phyloP scores from a whole-genome alignment of 2,888 invertebrate species.

The Drosophila merina region DNA sequence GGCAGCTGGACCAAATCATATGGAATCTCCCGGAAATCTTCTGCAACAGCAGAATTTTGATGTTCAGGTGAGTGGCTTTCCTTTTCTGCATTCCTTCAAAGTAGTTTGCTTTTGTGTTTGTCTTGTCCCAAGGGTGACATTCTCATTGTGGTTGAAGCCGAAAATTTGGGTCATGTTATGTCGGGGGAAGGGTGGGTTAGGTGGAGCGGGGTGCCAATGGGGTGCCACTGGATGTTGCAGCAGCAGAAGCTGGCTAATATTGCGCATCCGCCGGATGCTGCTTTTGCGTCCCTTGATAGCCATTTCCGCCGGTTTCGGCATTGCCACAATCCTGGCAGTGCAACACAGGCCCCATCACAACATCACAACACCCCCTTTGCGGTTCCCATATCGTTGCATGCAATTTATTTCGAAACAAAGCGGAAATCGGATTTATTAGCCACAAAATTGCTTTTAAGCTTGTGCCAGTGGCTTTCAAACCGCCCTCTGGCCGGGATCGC shows the following conservation, averaged over 20 bases:
- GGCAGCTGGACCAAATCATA: conserved; percentile 82
- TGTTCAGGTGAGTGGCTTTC: conserved; percentile 88
- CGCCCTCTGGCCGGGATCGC: conserved; percentile 6
- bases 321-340: conserved; percentile 1
- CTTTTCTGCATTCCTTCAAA: conserved; percentile 1
- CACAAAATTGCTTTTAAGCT: conserved; percentile 82
- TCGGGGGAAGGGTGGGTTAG: background rate
- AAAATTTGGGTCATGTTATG: conserved; percentile 59
- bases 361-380: conserved; percentile 3
- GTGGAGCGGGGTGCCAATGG: no score
- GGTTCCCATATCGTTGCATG: conserved; percentile 26
- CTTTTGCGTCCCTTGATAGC: conserved; percentile 49
- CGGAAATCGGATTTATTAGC: conserved; percentile 83
- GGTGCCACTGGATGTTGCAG: background rate
- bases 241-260: conserved; percentile 61
- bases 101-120: conserved; percentile 24
- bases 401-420: conserved; percentile 81
- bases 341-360: conserved; percentile 6
- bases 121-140: conserved; percentile 31
- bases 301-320: conserved; percentile 60
- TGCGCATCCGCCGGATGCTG: conserved; percentile 65
- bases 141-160: conserved; percentile 29
- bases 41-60: conserved; percentile 90
- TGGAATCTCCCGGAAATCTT: conserved; percentile 85
- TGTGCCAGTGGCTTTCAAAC: conserved; percentile 67